Conservation (phyloP, 2,797 vertebrate genomes). For the Discoglossus pictus region DNA sequence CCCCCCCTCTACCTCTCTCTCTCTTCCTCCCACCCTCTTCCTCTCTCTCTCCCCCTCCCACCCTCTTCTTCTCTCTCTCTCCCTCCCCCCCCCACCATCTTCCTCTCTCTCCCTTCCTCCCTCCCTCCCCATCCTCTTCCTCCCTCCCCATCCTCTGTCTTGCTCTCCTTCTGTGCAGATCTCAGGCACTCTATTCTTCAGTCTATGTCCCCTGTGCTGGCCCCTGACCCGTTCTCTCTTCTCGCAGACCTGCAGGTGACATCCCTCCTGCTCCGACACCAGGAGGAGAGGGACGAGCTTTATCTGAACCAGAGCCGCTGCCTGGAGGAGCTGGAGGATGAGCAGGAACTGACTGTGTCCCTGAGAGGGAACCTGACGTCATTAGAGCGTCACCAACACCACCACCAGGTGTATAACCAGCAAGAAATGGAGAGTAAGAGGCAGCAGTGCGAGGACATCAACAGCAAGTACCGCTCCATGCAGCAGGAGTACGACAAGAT, state of each 20-base stretch:
- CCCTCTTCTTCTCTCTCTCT: too few species aligned
- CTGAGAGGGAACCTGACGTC: neutral
- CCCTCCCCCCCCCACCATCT: too few species aligned
- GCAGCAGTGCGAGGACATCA: neutral
- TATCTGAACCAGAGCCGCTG: constrained; percentile 3
- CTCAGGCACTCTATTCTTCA: too few species aligned
- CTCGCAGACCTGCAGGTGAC: constrained; percentile 15
- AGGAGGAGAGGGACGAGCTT: constrained; percentile 1
- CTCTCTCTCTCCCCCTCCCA: too few species aligned
- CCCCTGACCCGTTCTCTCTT: too few species aligned
- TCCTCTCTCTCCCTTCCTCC: too few species aligned
- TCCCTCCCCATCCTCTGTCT: too few species aligned
- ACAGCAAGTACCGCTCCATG: neutral
- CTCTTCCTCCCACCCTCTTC: too few species aligned
- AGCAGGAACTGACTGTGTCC: neutral
- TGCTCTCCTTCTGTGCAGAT: too few species aligned
- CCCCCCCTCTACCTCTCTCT: too few species aligned
- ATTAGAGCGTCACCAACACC: neutral
- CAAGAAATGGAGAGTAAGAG: neutral
- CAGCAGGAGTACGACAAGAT: neutral
- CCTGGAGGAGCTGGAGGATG: constrained; percentile 5
- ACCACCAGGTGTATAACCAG: neutral
- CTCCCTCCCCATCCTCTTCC: too few species aligned
- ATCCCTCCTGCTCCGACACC: neutral
- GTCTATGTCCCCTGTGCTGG: too few species aligned